phyloP scores from a whole-genome alignment of 2,113 vertebrate genomes.

The Pyxicephalus adspersus region DNA sequence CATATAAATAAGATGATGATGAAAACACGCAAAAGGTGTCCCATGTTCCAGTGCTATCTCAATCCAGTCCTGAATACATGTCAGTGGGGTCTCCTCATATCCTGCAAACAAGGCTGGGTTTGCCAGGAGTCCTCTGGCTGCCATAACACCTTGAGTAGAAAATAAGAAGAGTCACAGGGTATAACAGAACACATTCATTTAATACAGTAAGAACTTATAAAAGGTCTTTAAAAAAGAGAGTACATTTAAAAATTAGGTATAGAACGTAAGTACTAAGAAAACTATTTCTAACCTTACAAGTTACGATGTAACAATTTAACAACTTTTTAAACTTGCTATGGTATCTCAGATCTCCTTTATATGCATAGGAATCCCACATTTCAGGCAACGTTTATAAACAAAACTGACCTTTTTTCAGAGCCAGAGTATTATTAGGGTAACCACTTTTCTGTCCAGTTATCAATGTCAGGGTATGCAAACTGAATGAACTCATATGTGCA shows the following conservation, averaged over 20 bases:
- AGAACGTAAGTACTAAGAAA: neutral
- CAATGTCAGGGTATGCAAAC: no score
- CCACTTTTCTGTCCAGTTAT: no score
- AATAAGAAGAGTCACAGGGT: constrained; percentile 48
- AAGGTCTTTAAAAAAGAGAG: no score
- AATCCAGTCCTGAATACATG: constrained; percentile 96
- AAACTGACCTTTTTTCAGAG: no score
- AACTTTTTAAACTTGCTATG: no score
- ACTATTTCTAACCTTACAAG: neutral
- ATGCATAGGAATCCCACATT: no score
- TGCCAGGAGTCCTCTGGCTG: constrained; percentile 88
- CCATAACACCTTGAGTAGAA: constrained; percentile 85
- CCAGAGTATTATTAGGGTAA: no score
- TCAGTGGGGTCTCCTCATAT: constrained; percentile 87
- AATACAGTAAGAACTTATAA: neutral
- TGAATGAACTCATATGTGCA: no score
- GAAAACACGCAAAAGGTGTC: constrained; percentile 92
- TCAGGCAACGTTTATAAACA: no score
- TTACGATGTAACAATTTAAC: no score
- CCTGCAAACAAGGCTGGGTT: constrained; percentile 96
- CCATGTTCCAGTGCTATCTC: constrained; percentile 88
- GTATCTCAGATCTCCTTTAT: neutral
- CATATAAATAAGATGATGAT: constrained; percentile 98
- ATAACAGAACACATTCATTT: neutral
- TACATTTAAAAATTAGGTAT: neutral